Evolutionary conservation across 2,113 vertebrate species (phyloP).

Genomic region (Urocynchramus pylzowi): DNA sequence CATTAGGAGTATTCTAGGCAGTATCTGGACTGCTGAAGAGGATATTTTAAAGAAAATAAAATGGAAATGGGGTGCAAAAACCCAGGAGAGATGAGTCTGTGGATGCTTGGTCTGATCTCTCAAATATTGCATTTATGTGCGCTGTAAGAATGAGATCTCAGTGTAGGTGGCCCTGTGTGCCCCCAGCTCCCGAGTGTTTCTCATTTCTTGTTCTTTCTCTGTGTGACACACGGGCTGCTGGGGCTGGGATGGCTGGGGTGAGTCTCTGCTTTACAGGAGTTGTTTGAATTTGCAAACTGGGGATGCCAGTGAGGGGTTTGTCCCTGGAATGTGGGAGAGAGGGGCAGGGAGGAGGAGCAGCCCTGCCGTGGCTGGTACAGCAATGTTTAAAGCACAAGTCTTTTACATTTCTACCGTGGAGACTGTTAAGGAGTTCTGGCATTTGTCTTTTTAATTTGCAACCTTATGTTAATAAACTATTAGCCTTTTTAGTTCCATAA

Average conservation of each 20-base stretch:
- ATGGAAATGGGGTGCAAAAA: not conserved
- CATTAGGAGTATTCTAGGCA: not conserved
- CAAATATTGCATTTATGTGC: not conserved
- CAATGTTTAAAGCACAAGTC: not conserved
- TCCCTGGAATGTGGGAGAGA: not conserved
- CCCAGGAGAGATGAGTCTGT: not conserved
- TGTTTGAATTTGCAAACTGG: not conserved
- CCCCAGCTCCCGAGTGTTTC: not conserved
- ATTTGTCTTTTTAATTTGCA: constrained; percentile 8
- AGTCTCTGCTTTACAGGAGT: not conserved
- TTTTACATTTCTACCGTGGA: not conserved
- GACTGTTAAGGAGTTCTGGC: not conserved
- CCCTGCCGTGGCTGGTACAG: not conserved
- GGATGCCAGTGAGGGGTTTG: not conserved
- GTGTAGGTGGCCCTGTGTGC: not conserved
- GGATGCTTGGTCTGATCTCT: not conserved
- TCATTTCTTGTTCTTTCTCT: not conserved
- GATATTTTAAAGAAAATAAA: not conserved
- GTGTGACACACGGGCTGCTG: not conserved
- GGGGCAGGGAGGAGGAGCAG: not conserved
- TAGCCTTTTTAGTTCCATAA: constrained; percentile 21
- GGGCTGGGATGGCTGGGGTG: not conserved
- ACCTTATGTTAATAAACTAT: constrained; percentile 18
- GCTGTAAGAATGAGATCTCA: not conserved
- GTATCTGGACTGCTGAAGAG: not conserved